These are phyloP conservation scores for Pterostichus niger DNA, from an alignment of 2,888 invertebrate species.

Conservation along the genomic window DNA sequence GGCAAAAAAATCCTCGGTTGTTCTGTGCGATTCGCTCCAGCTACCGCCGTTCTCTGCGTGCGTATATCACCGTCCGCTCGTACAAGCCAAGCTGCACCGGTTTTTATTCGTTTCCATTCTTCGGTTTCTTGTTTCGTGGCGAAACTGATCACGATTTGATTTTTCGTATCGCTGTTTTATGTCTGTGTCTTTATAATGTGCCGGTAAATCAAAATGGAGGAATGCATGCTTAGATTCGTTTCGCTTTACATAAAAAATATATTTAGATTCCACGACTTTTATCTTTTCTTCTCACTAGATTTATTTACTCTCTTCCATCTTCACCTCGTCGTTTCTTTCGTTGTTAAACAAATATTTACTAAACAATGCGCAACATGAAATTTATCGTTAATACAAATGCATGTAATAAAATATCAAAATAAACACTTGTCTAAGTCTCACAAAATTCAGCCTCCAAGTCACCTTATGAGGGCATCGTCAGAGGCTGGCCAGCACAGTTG, in stretches of 20 bases:
- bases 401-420: too few relatives aligned
- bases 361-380: too few relatives aligned
- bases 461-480: too few relatives aligned
- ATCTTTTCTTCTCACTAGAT: too few relatives aligned
- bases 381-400: too few relatives aligned
- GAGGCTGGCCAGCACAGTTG: too few relatives aligned
- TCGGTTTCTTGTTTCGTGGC: constrained; percentile 57
- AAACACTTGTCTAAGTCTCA: too few relatives aligned
- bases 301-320: too few relatives aligned
- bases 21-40: constrained; percentile 31
- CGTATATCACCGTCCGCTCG: constrained; percentile 23
- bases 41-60: constrained; percentile 24
- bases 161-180: constrained; percentile 63
- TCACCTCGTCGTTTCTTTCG: too few relatives aligned
- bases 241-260: constrained; percentile 5
- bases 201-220: constrained; percentile 54
- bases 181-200: constrained; percentile 50
- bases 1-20: constrained; percentile 1
- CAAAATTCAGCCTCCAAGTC: too few relatives aligned
- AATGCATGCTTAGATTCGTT: constrained; percentile 3
- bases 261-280: not conserved
- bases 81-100: constrained; percentile 10
- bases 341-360: too few relatives aligned
- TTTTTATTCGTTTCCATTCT: constrained; percentile 52
- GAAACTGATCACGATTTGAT: constrained; percentile 62